Conservation (phyloP, 2,113 vertebrate genomes). For the Pachypanchax playfairii region DNA sequence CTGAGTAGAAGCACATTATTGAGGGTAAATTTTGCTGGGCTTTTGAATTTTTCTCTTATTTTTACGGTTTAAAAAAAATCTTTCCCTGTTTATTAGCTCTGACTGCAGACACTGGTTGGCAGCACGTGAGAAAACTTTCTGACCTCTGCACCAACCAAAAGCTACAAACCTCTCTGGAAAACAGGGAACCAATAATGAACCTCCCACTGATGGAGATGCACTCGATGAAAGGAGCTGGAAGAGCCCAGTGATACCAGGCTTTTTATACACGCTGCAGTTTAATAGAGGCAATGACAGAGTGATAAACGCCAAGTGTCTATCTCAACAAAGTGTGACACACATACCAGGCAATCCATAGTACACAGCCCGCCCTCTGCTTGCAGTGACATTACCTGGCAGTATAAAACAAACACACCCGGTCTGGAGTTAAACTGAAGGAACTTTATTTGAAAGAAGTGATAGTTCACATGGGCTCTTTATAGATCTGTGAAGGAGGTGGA, state of each 20-base stretch:
- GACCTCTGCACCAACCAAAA: slow-evolving; percentile 28
- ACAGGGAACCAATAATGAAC: slow-evolving; percentile 67
- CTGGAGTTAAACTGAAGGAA: slow-evolving; percentile 8
- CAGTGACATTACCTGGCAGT: slow-evolving; percentile 20
- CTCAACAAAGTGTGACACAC: slow-evolving; percentile 2
- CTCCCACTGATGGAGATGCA: slow-evolving; percentile 58
- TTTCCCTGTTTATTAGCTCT: slow-evolving; percentile 54
- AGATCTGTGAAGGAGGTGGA: slow-evolving; percentile 9
- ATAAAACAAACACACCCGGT: slow-evolving; percentile 52
- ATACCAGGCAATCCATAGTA: no score
- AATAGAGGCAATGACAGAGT: slow-evolving; percentile 22
- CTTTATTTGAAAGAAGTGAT: slow-evolving; percentile 19
- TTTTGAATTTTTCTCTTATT: slow-evolving; percentile 4
- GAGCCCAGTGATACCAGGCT: no score
- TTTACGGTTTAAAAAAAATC: slow-evolving; percentile 37
- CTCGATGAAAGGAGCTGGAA: no score
- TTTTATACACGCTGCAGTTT: slow-evolving; percentile 29
- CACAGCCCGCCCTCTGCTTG: neutral
- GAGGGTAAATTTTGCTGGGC: no score
- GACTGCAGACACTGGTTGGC: slow-evolving; percentile 41
- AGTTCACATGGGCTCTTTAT: slow-evolving; percentile 14
- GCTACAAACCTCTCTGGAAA: slow-evolving; percentile 65
- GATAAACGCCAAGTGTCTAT: slow-evolving; percentile 21
- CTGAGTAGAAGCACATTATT: no score
- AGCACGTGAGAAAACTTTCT: slow-evolving; percentile 56